phyloP scores from a whole-genome alignment of 2,113 vertebrate genomes.

The Rhea pennata region DNA sequence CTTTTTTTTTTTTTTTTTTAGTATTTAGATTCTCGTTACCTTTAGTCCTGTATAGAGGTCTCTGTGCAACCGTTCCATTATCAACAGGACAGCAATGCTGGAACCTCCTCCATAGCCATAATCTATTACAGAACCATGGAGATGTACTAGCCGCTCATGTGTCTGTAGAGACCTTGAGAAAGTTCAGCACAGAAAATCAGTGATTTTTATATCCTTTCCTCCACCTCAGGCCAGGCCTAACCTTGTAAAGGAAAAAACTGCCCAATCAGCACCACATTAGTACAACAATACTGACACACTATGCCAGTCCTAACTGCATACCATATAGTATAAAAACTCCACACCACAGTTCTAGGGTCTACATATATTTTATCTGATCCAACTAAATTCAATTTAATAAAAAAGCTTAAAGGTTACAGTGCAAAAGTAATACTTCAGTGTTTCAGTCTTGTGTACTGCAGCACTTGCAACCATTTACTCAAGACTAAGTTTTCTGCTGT shows the following conservation, averaged over 20 bases:
- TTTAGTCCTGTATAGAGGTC: constrained; percentile 96
- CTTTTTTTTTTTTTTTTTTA: not conserved
- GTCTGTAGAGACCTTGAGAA: constrained; percentile 87
- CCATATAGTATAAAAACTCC: not conserved
- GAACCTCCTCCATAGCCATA: constrained; percentile 91
- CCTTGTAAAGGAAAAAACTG: not conserved
- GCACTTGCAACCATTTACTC: not conserved
- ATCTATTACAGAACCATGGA: constrained; percentile 97
- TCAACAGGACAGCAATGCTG: constrained; percentile 93
- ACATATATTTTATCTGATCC: not conserved
- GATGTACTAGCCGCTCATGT: constrained; percentile 92
- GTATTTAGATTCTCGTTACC: constrained; percentile 71
- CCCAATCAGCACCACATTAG: not conserved
- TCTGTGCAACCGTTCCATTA: constrained; percentile 95
- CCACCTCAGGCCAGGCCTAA: not conserved
- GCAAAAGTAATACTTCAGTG: not conserved
- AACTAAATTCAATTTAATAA: not conserved
- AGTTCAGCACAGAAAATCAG: not conserved
- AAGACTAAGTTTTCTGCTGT: not conserved
- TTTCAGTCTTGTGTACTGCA: not conserved
- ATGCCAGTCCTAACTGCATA: not conserved
- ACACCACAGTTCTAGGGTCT: not conserved
- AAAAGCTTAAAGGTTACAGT: not conserved
- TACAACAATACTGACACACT: not conserved
- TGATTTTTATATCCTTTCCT: not conserved